Evolutionary conservation across 2,888 invertebrate species (phyloP), one percentile per base, ranked within the genome.

Genomic region (Lomographa bimaculata): DNA sequence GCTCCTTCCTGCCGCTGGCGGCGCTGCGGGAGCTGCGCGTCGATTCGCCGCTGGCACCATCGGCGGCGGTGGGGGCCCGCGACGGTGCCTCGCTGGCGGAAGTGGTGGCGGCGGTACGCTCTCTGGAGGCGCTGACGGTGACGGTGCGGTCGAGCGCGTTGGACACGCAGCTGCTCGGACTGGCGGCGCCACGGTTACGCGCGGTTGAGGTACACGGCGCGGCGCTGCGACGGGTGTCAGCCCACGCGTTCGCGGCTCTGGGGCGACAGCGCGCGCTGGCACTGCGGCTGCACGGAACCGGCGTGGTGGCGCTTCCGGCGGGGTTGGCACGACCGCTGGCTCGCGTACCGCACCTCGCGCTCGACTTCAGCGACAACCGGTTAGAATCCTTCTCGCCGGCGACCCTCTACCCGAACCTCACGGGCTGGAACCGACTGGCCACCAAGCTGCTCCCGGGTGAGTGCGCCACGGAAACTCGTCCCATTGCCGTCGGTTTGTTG

Each of bases 351-450:
- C 94, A 94, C 64, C 89, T 96, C 18, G 92, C 93, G 5, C 91
- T 97, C 33, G 96, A 96, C 75, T 86, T 97, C 39, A 91, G 94
- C 19, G 91, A 93, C 65, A 97, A 97, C 79, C 91, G 91, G 66
- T 90, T 97, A 52, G 90, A 91, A 6, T 91, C 92, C 21, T 84
- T 97, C 36, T 92, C 93, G 44, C 93, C 95, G 19, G 93, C 94
- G 37, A 92, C 93, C 7, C 93, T 97, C 49, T 96, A 96, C 73
- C 93, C 94, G 1, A 96, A 96, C 68, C 91, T 93, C 32, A 94
- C 94, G 5, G 92, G 92, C 21, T 96, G 96, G 96, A 94, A 94
- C 64, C 92, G 92, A n/a, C 92, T 94, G 34, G 96, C 95, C 3
- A 96, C 96, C 0, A 94, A 94, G 57, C 90, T 95, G 57, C 92